These are phyloP conservation scores for Geothlypis trichas DNA, from an alignment of 2,113 vertebrate genomes.

Conservation along the genomic window DNA sequence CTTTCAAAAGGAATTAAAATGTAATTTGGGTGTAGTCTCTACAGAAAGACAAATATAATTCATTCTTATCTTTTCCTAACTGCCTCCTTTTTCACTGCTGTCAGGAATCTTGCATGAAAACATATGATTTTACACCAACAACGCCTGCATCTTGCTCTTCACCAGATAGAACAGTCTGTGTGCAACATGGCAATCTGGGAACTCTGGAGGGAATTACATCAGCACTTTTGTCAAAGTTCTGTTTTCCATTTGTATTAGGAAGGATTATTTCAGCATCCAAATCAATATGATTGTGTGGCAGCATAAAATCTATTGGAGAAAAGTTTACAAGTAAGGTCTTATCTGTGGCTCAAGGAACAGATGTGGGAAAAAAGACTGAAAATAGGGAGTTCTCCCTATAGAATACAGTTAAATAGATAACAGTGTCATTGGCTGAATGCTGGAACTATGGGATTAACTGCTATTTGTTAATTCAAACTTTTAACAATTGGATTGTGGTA, in stretches of 20 bases:
- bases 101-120: slow-evolving; percentile 9
- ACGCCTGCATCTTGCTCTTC: background rate
- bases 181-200: slow-evolving; percentile 1
- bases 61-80: background rate
- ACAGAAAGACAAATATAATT: slow-evolving; percentile 24
- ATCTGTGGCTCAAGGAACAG: background rate
- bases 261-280: slow-evolving; percentile 30
- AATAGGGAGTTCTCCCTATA: background rate
- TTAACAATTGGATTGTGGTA: background rate
- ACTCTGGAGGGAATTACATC: background rate
- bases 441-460: background rate
- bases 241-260: slow-evolving; percentile 15
- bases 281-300: background rate
- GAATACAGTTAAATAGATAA: background rate
- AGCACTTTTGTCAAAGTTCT: background rate
- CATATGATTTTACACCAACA: background rate
- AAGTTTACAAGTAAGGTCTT: background rate
- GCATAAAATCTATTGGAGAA: background rate
- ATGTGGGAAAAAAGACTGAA: background rate
- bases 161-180: slow-evolving; percentile 3
- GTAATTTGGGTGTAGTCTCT: background rate
- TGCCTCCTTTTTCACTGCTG: background rate
- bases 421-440: background rate
- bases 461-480: background rate
- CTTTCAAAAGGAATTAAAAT: background rate